Evolutionary conservation across 2,888 invertebrate genomes (phyloP).

Genomic region (Apeira syringaria): DNA sequence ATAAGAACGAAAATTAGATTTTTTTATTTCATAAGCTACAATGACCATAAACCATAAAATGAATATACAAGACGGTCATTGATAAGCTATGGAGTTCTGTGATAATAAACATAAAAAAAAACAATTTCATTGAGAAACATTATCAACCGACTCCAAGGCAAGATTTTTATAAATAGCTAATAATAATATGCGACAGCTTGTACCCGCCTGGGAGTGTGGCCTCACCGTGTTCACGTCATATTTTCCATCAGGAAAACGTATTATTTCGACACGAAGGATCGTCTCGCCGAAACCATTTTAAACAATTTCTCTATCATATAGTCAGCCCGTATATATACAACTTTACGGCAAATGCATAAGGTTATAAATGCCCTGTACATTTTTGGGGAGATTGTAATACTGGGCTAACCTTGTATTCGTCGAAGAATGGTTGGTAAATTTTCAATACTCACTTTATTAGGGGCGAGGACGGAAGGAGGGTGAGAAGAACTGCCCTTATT

Average conservation of each 20-base stretch:
- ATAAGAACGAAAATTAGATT: too few species aligned
- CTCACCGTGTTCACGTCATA: conserved; percentile 59
- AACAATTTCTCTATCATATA: conserved; percentile 41
- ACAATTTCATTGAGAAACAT: too few species aligned
- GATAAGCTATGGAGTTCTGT: too few species aligned
- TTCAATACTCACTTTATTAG: conserved; percentile 84
- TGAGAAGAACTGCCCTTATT: conserved; percentile 76
- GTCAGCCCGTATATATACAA: background rate
- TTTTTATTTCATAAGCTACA: too few species aligned
- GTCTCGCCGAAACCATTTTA: conserved; percentile 48
- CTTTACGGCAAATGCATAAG: conserved; percentile 23
- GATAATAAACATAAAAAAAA: too few species aligned
- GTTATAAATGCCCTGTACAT: conserved; percentile 33
- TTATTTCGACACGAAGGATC: conserved; percentile 58
- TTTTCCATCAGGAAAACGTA: conserved; percentile 54
- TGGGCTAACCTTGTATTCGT: conserved; percentile 77
- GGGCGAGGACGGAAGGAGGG: conserved; percentile 70
- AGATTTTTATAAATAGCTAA: too few species aligned
- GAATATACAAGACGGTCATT: too few species aligned
- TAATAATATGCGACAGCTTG: conserved; percentile 21
- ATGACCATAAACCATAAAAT: too few species aligned
- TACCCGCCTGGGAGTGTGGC: conserved; percentile 16
- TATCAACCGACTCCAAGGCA: too few species aligned
- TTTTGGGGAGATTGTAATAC: conserved; percentile 59
- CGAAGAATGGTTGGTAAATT: conserved; percentile 83